Percentiles rank a stretch among this genome's conserved stretches.
Conservation (phyloP, 1,140 invertebrate genomes). For the Drosophila setifemur region DNA sequence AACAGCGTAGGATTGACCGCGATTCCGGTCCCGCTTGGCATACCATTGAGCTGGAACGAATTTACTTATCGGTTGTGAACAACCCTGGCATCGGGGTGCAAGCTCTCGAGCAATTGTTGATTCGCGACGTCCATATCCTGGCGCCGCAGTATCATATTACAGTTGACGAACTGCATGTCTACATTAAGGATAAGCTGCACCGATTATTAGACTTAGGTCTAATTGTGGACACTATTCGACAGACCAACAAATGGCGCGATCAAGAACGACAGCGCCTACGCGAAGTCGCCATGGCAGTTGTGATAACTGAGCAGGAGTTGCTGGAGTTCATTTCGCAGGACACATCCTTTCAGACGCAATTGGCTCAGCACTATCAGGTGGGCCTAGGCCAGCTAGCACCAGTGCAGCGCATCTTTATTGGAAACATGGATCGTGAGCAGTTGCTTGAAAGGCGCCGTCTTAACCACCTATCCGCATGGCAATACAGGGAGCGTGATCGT, state of each 20-base stretch:
- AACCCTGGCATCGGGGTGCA: slow-evolving; percentile 31
- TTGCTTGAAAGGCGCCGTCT: slow-evolving; percentile 55
- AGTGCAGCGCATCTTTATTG: slow-evolving; percentile 53
- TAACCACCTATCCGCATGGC: slow-evolving; percentile 58
- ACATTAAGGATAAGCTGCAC: slow-evolving; percentile 54
- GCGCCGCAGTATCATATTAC: slow-evolving; percentile 52
- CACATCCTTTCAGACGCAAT: slow-evolving; percentile 46
- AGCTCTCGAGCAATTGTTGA: slow-evolving; percentile 47
- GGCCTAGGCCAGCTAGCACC: slow-evolving; percentile 53
- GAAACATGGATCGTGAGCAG: slow-evolving; percentile 43
- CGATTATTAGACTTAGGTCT: slow-evolving; percentile 56
- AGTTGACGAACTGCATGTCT: slow-evolving; percentile 57
- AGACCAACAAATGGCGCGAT: slow-evolving; percentile 54
- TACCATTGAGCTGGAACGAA: slow-evolving; percentile 50
- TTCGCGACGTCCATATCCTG: slow-evolving; percentile 16
- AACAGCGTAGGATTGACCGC: slow-evolving; percentile 45
- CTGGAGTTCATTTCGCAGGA: slow-evolving; percentile 63
- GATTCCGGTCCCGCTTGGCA: slow-evolving; percentile 51
- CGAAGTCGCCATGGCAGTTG: slow-evolving; percentile 49
- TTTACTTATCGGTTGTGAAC: slow-evolving; percentile 46
- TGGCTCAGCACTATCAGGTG: slow-evolving; percentile 57
- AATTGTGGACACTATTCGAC: slow-evolving; percentile 13
- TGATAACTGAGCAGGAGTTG: slow-evolving; percentile 63
- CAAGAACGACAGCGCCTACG: slow-evolving; percentile 60
- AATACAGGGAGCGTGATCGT: slow-evolving; percentile 72